phyloP scores from a whole-genome alignment of 2,797 vertebrate genomes.

The Paratrypauchen microcephalus region DNA sequence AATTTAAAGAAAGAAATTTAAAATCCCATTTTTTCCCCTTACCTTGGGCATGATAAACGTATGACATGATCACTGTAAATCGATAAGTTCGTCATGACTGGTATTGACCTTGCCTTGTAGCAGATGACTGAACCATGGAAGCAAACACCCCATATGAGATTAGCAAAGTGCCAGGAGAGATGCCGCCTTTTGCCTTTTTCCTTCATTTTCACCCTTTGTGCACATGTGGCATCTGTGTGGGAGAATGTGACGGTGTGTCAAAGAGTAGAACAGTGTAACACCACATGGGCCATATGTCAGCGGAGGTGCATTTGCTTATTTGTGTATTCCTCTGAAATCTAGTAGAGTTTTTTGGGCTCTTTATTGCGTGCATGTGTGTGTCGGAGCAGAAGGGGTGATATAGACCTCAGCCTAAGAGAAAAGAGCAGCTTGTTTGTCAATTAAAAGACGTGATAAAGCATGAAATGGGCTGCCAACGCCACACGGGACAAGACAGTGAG shows the following conservation, averaged over 20 bases:
- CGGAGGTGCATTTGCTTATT: conserved; percentile 48
- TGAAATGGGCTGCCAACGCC: conserved; percentile 84
- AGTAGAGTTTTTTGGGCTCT: conserved; percentile 51
- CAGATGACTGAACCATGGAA: conserved; percentile 41
- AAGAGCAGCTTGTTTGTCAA: conserved; percentile 87
- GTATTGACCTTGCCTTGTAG: conserved; percentile 47
- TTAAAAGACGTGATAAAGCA: conserved; percentile 88
- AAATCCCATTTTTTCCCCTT: conserved; percentile 7
- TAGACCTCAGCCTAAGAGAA: conserved; percentile 85
- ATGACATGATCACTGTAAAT: conserved; percentile 33
- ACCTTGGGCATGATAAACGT: not conserved
- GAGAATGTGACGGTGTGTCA: conserved; percentile 38
- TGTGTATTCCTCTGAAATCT: conserved; percentile 61
- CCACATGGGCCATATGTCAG: conserved; percentile 68
- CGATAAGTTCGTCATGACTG: conserved; percentile 44
- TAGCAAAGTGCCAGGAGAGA: conserved; percentile 40
- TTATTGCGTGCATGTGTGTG: conserved; percentile 39
- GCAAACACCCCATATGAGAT: conserved; percentile 30
- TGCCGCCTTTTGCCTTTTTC: conserved; percentile 14
- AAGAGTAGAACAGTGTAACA: conserved; percentile 69
- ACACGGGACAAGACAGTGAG: conserved; percentile 70
- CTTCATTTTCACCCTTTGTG: conserved; percentile 37
- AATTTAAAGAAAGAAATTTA: not conserved
- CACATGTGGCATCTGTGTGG: conserved; percentile 32
- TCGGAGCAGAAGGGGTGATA: conserved; percentile 71